Base-by-base conservation (phyloP, 2,888 invertebrate species). In the Scrobipalpa costella region DNA sequence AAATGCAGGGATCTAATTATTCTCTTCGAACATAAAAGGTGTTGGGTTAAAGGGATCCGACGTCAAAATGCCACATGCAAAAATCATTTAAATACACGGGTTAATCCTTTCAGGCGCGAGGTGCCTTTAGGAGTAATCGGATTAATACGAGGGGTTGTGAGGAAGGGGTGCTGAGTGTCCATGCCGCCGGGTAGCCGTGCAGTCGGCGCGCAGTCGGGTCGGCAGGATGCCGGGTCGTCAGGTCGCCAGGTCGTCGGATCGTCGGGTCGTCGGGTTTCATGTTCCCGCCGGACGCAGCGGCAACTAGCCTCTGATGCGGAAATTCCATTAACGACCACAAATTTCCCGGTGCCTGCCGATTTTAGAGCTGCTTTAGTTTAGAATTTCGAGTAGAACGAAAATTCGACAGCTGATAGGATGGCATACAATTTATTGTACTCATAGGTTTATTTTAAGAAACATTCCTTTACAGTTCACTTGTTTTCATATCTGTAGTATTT, bases 241-340 rank as follows among this genome's bases (percentile, higher is more conserved):
- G n/a, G 17, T 6, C 11, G 11, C 1, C 34, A 47, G 49, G 17
- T 27, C 60, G 15, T 44, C 63, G 27, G 27, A 5, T 27, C 27
- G 27, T 27, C 27, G 27, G 49, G 60, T n/a, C n/a, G n/a, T n/a
- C 49, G 60, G 55, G 68, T 62, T 59, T 64, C 63, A 59, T 59
- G 68, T 65, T 67, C 67, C 69, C 72, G 69, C 65, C 76, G 75
- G 75, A 72, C 75, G 52, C 63, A 63, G 68, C 73, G 71, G 69
- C 71, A 69, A 71, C 64, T 71, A 67, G 71, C 69, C 77, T 74
- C 67, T 76, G 83, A 84, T 84, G 83, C 80, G 84, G 83, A 85
- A 85, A 88, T 83, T 86, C 86, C 85, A 86, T 88, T 88, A 87
- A 79, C 78, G 76, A 76, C 77, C 78, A 77, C 80, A 76, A 84